Base-by-base conservation (phyloP, 2,113 vertebrate genomes). In the Nibea albiflora region DNA sequence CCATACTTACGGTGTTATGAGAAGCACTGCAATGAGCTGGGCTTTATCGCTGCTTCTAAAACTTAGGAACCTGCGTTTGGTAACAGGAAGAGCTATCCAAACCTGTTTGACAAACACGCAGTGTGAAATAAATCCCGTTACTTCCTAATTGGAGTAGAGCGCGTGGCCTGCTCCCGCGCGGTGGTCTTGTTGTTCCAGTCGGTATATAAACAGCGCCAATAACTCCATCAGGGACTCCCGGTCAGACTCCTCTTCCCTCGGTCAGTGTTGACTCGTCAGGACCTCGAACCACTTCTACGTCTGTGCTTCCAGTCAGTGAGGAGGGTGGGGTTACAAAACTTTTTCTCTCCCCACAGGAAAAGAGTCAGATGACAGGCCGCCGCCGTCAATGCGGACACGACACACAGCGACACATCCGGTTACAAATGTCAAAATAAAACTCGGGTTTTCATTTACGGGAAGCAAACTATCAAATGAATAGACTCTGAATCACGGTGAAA, bases 271-370 rank as follows among this genome's bases (percentile, higher is more conserved):
- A 42, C 80, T 85, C 79, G 82, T 58, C 80, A 74, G 78, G 62
- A 82, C 75, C 80, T 93, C 88, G 88, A 83, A 88, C 85, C 85
- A 89, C 91, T 91, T 78, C 88, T 90, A 81, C 88, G 90, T 93
- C 75, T 74, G 80, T 39, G 89, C 91, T 70, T 50, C 68, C 84
- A 85, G 83, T 71, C 90, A 58, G 82, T 5, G 14, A 1, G 60
- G 91, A 94, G 95, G 95, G 94, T 91, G 94, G 92, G 90, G 92
- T 89, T 94, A 91, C 84, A 63, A 74, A 90, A 90, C 89, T 92
- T 88, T 82, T 87, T 70, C 54, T 84, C 72, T 92, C 83, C 85
- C 86, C 65, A 93, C 93, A 94, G 94, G 95, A 95, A 95, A 92
- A 84, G 84, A 90, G 86, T 95, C 94, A 93, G 90, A 92, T 94